Percentiles rank a stretch among this genome's conserved stretches.
Conservation (phyloP, 2,113 vertebrate species). For the Siniperca knerii region DNA sequence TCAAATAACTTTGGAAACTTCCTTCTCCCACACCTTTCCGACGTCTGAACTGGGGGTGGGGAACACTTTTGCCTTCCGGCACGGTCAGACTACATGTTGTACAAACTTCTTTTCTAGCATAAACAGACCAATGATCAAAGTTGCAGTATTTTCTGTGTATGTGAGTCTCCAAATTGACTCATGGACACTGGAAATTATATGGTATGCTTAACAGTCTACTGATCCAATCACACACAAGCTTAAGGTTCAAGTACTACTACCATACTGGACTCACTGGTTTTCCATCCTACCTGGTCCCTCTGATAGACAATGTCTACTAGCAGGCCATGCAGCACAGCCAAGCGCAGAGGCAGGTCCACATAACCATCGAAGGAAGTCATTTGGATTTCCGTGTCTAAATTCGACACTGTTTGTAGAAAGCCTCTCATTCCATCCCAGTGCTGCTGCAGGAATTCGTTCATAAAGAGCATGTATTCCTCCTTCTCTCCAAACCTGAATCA, state of each 20-base stretch:
- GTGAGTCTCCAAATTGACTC: neutral
- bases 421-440: slow-evolving; percentile 88
- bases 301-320: slow-evolving; percentile 90
- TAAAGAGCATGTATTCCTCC: slow-evolving; percentile 97
- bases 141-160: neutral
- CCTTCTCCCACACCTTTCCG: no score
- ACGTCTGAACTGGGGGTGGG: no score
- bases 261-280: neutral
- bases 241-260: neutral
- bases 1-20: no score
- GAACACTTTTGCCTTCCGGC: no score
- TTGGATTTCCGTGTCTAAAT: slow-evolving; percentile 80
- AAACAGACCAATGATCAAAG: neutral
- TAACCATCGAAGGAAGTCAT: slow-evolving; percentile 88
- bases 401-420: slow-evolving; percentile 89
- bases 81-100: no score
- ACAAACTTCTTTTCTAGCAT: neutral
- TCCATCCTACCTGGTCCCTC: slow-evolving; percentile 86
- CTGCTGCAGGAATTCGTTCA: slow-evolving; percentile 93
- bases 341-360: slow-evolving; percentile 91
- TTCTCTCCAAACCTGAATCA: slow-evolving; percentile 93
- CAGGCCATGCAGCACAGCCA: slow-evolving; percentile 92
- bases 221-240: neutral
- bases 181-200: neutral
- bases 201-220: neutral